Conservation (phyloP, 1,140 invertebrate species). For the Musca vetustissima region DNA sequence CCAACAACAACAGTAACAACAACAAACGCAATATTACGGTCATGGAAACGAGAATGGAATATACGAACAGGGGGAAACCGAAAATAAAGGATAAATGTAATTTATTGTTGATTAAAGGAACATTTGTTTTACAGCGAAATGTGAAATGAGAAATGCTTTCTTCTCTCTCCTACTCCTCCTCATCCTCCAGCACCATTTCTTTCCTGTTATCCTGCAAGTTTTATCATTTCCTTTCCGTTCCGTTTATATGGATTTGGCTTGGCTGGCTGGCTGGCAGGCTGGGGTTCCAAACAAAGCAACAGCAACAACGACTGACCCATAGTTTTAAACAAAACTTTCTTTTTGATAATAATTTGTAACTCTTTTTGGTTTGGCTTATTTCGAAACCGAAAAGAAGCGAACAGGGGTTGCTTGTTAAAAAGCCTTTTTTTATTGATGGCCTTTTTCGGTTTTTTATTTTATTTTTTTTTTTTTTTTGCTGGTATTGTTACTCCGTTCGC, state of each 20-base stretch:
- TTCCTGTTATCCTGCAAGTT: background rate
- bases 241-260: no score
- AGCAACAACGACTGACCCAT: background rate
- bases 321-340: no score
- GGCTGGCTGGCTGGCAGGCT: no score
- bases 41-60: background rate
- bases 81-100: constrained; percentile 15
- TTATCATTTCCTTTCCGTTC: constrained; percentile 22
- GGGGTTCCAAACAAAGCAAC: background rate
- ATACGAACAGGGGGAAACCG: background rate
- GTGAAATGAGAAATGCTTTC: constrained; percentile 12
- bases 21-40: no score
- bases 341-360: no score
- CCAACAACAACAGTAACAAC: no score
- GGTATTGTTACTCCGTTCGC: background rate
- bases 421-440: constrained; percentile 9
- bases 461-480: no score
- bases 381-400: background rate
- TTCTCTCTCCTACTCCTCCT: constrained; percentile 6
- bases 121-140: constrained; percentile 9
- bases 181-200: background rate
- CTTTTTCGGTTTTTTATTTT: background rate
- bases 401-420: constrained; percentile 16
- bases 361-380: no score
- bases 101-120: constrained; percentile 24